Conservation (phyloP, 2,888 invertebrate genomes). For the Belgica antarctica region DNA sequence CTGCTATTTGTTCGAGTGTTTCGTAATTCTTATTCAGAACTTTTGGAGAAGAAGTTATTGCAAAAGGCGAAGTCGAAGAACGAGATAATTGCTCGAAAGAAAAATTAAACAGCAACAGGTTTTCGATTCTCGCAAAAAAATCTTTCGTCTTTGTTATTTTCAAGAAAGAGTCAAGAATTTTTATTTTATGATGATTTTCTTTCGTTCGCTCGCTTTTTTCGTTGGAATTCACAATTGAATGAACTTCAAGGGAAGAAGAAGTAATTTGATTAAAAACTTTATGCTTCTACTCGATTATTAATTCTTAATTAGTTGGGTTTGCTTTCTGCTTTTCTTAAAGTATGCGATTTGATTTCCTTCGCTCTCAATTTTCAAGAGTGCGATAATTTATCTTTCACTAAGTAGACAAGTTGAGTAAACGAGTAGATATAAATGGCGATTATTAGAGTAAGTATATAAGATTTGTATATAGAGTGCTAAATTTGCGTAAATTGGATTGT, state of each 20-base stretch:
- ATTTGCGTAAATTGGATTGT: conserved; percentile 17
- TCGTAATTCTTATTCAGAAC: conserved; percentile 23
- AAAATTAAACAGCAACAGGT: conserved; percentile 32
- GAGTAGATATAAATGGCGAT: not conserved
- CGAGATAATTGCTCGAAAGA: conserved; percentile 28
- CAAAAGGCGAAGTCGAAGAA: conserved; percentile 13
- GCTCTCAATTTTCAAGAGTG: not conserved
- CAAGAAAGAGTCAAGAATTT: conserved; percentile 9
- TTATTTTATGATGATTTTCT: conserved; percentile 1
- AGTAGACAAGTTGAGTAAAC: conserved; percentile 21
- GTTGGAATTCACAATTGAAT: conserved; percentile 26
- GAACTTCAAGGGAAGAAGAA: not conserved
- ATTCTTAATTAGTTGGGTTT: conserved; percentile 14
- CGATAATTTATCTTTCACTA: conserved; percentile 7
- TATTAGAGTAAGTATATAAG: not conserved
- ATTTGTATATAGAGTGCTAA: too few species aligned
- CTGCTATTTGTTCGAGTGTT: not conserved
- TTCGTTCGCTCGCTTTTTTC: conserved; percentile 16
- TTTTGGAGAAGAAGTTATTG: not conserved
- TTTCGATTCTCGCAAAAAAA: conserved; percentile 21
- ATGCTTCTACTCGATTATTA: conserved; percentile 11
- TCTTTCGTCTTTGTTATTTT: not conserved
- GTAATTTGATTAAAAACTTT: conserved; percentile 24
- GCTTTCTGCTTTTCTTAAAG: not conserved
- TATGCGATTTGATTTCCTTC: conserved; percentile 4